Evolutionary conservation across 2,888 invertebrate genomes (phyloP).

Genomic region (Drosophila sordidula): DNA sequence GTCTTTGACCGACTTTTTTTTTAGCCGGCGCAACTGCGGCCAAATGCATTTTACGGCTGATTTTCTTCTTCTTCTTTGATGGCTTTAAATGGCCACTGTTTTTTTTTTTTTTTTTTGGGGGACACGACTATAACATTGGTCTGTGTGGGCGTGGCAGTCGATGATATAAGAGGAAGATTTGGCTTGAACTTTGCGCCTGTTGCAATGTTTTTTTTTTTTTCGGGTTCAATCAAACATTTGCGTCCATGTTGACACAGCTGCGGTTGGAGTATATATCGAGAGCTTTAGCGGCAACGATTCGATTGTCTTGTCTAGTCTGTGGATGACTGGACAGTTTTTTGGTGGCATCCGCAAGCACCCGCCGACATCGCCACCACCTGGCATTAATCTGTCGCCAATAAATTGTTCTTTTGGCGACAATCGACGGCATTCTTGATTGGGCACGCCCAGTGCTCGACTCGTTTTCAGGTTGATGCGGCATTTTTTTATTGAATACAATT

Average conservation of each 20-base stretch:
- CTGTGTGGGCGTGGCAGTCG: conserved; percentile 3
- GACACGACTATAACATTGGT: conserved; percentile 25
- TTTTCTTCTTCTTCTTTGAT: neutral
- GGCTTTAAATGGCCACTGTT: conserved; percentile 7
- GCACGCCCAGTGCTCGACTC: conserved; percentile 1
- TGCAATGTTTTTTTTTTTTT: neutral
- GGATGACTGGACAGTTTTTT: conserved; percentile 40
- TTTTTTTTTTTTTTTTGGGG: conserved; percentile 24
- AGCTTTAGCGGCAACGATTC: neutral
- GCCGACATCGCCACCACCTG: neutral
- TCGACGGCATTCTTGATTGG: conserved; percentile 21
- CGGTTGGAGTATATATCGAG: neutral
- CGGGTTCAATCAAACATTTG: neutral
- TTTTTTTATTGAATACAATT: conserved; percentile 23
- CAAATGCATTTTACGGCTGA: conserved; percentile 17
- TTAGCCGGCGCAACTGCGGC: conserved; percentile 30
- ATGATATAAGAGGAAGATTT: neutral
- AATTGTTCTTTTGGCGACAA: conserved; percentile 29
- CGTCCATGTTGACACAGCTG: conserved; percentile 21
- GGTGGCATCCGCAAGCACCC: neutral
- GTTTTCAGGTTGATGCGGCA: conserved; percentile 10
- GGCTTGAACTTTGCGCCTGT: conserved; percentile 1
- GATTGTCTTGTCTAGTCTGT: conserved; percentile 8
- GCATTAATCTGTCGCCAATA: conserved; percentile 2
- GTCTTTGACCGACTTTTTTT: conserved; percentile 76